These are phyloP conservation scores for Cantharis nigra DNA, from an alignment of 2,888 invertebrate genomes.

Conservation along the genomic window DNA sequence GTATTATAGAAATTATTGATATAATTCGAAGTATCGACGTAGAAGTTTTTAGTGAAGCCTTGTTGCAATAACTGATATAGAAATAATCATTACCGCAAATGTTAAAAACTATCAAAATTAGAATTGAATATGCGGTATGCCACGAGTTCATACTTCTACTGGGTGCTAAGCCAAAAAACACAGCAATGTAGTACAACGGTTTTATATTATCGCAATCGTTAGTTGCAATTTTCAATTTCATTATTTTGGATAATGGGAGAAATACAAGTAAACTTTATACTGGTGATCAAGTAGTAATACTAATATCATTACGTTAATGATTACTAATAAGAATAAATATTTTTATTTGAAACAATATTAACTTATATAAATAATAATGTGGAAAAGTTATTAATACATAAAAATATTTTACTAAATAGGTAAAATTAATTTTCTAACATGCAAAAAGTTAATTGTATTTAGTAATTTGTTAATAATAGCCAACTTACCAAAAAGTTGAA, in stretches of 20 bases:
- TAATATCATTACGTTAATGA: too few species aligned
- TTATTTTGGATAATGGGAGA: neutral
- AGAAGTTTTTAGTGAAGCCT: neutral
- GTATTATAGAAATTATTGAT: neutral
- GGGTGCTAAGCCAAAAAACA: neutral
- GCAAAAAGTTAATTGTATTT: too few species aligned
- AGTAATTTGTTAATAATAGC: too few species aligned
- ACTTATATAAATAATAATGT: too few species aligned
- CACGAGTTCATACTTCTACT: neutral
- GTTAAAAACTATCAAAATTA: neutral
- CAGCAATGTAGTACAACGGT: neutral
- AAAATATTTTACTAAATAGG: too few species aligned
- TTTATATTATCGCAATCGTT: neutral
- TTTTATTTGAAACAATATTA: too few species aligned
- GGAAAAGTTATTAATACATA: too few species aligned
- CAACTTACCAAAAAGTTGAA: too few species aligned
- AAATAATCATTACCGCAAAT: neutral
- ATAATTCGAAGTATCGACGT: neutral
- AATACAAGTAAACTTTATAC: neutral
- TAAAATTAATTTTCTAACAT: too few species aligned
- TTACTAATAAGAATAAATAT: too few species aligned
- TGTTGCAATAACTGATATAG: neutral
- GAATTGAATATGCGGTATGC: neutral
- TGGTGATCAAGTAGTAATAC: too few species aligned
- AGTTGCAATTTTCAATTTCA: neutral